Evolutionary conservation across 2,797 vertebrate genomes (phyloP), one percentile per base, ranked within the genome.

Genomic region (Argyrosomus regius): DNA sequence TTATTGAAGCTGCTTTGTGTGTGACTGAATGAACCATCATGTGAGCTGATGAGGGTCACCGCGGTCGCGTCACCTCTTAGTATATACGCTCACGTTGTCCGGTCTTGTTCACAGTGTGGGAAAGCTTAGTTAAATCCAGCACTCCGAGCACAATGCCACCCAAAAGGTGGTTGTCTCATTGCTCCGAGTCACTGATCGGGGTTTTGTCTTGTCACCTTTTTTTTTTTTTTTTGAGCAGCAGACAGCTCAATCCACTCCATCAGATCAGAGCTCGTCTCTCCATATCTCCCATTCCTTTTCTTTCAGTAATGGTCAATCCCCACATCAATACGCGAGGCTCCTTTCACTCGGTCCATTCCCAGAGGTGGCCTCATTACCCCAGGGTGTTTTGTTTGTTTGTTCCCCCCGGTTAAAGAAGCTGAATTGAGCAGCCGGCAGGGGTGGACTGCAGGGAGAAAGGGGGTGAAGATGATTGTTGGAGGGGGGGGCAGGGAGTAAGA

Each of bases 351-450:
- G 72, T 81, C 88, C 80, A 86, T 93, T 88, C 91, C 90, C 92
- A 77, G 70, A 92, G 90, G 89, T 85, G 89, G 92, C 86, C 94
- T 94, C 87, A 90, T 93, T 90, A 94, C 91, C 91, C 88, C 54
- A 6, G 85, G 90, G 90, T 90, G 88, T 92, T 94, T 87, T 94
- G 91, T 95, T 95, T 94, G 93, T 94, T 94, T 94, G 94, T 92
- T 94, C 92, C 89, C 92, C 89, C 87, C 63, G 39, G 83, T 82
- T 85, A 88, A 92, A 92, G 90, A 57, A 87, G 87, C 89, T 94
- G 91, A 94, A 93, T 92, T 92, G 92, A 93, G 92, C 91, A 90
- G 86, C 91, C 81, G 58, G 85, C 86, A 88, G 87, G 86, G 91
- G 87, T 84, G 86, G 81, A 79, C 78, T 67, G 87, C 66, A 82